Conservation (phyloP, 1,140 invertebrate genomes). For the Aplysia californica region DNA sequence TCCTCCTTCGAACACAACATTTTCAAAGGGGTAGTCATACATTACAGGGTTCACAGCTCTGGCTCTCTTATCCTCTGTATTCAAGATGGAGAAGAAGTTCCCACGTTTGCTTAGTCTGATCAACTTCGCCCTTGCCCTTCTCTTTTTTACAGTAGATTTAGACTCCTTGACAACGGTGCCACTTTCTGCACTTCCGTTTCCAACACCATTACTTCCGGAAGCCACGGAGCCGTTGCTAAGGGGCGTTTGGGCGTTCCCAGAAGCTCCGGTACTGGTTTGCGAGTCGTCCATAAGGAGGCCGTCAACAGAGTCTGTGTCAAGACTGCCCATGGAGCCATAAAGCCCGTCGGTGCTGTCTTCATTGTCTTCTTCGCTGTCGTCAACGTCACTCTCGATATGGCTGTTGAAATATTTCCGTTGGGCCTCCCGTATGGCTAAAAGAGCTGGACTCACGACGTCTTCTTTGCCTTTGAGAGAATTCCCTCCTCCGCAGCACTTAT, state of each 20-base stretch:
- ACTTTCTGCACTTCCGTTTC: background rate
- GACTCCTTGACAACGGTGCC: too few relatives aligned
- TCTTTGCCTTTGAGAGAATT: background rate
- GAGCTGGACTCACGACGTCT: background rate
- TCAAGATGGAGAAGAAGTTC: conserved; percentile 26
- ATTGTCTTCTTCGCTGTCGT: conserved; percentile 20
- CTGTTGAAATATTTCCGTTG: conserved; percentile 31
- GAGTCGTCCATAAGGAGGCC: background rate
- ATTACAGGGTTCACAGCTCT: conserved; percentile 31
- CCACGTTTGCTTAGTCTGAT: conserved; percentile 19
- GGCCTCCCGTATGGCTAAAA: conserved; percentile 16
- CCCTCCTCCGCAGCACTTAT: background rate
- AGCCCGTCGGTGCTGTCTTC: conserved; percentile 14
- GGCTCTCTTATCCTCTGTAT: conserved; percentile 33
- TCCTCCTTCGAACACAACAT: conserved; percentile 49
- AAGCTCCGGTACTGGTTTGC: background rate
- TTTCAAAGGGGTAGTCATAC: conserved; percentile 48
- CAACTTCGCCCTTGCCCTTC: conserved; percentile 12
- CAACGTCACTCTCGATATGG: conserved; percentile 8
- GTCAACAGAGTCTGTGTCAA: background rate
- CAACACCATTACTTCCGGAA: background rate
- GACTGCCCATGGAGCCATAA: conserved; percentile 8
- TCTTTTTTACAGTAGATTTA: background rate
- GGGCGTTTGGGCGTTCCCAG: background rate
- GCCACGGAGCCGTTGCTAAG: too few relatives aligned